Conservation (phyloP, 2,888 invertebrate genomes). For the Cantharis rustica region DNA sequence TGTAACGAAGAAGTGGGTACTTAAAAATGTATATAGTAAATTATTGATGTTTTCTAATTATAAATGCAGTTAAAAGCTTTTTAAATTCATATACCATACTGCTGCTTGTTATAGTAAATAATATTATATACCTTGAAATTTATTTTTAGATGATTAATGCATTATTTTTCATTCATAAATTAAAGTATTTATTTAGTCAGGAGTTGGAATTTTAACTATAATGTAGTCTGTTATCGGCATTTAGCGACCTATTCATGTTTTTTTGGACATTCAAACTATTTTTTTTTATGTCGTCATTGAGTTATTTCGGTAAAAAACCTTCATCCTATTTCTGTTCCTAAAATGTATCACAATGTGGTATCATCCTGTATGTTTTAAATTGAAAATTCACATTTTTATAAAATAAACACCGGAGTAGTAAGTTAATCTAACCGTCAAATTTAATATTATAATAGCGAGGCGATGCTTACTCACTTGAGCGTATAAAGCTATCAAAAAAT, state of each 20-base stretch:
- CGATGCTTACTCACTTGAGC: no score
- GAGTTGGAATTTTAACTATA: not conserved
- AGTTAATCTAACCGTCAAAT: not conserved
- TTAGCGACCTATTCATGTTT: not conserved
- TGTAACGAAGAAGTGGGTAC: no score
- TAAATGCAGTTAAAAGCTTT: not conserved
- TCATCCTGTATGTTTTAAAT: not conserved
- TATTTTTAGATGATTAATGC: not conserved
- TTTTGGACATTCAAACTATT: not conserved
- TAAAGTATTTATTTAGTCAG: not conserved
- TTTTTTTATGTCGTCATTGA: not conserved
- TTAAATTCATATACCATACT: not conserved
- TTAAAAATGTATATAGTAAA: not conserved
- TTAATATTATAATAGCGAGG: not conserved
- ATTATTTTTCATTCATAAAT: not conserved
- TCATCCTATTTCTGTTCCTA: not conserved
- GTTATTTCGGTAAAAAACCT: not conserved
- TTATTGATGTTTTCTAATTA: not conserved
- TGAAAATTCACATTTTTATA: not conserved
- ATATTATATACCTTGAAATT: not conserved
- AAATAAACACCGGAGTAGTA: not conserved
- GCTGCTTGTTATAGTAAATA: not conserved
- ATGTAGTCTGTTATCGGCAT: not conserved
- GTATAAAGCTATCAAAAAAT: not conserved
- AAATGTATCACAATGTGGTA: not conserved